These are phyloP conservation scores for Diloba caeruleocephala DNA, from an alignment of 2,888 invertebrate genomes.

Conservation along the genomic window DNA sequence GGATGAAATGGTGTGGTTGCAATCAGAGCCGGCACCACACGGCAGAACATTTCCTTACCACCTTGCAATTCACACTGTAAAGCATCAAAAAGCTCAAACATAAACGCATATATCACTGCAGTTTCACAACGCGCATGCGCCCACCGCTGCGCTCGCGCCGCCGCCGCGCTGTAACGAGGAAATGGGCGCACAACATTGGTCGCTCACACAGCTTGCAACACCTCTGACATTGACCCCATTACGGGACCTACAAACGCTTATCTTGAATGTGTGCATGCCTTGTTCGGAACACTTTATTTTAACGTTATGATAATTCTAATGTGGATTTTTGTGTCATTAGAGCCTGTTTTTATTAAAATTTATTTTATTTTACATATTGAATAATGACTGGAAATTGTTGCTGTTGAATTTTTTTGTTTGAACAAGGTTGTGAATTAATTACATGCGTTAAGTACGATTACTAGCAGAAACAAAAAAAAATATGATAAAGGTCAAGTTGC, in stretches of 20 bases:
- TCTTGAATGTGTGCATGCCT: slow-evolving; percentile 68
- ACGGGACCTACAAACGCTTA: slow-evolving; percentile 83
- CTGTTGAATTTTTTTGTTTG: neutral
- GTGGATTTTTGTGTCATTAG: slow-evolving; percentile 32
- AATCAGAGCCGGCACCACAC: too few species aligned
- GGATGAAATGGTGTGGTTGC: too few species aligned
- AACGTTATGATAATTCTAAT: slow-evolving; percentile 41
- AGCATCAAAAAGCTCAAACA: slow-evolving; percentile 16
- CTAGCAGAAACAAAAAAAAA: too few species aligned
- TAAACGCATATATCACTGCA: slow-evolving; percentile 38
- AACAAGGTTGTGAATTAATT: neutral
- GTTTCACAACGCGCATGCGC: slow-evolving; percentile 51
- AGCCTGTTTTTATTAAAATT: neutral
- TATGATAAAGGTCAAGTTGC: slow-evolving; percentile 9
- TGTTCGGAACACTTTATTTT: slow-evolving; percentile 42
- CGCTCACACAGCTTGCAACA: slow-evolving; percentile 81
- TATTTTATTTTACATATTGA: too few species aligned
- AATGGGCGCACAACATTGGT: slow-evolving; percentile 79
- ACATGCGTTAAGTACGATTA: too few species aligned
- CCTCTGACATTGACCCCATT: slow-evolving; percentile 84
- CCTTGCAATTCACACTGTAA: slow-evolving; percentile 12
- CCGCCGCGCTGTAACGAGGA: slow-evolving; percentile 65
- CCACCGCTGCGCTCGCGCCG: slow-evolving; percentile 45
- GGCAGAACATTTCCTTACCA: neutral
- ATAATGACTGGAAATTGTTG: neutral